phyloP scores from a whole-genome alignment of 2,113 vertebrate species.

The Nestor notabilis region DNA sequence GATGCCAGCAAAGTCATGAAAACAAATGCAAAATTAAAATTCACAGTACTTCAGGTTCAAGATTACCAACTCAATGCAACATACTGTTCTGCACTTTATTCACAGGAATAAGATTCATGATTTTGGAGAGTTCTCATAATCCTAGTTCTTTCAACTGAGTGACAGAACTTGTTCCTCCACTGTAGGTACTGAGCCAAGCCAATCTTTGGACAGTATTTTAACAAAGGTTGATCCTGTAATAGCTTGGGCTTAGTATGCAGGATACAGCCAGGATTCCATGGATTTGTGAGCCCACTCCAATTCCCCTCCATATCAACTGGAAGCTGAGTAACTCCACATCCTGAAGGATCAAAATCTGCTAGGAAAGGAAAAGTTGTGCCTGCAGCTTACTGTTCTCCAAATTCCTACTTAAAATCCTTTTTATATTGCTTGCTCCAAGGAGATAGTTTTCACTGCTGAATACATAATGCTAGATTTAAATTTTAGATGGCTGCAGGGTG shows the following conservation, averaged over 20 bases:
- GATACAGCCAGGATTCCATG: neutral
- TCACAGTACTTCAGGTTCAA: neutral
- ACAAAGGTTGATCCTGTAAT: neutral
- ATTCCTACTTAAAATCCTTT: neutral
- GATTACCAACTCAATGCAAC: neutral
- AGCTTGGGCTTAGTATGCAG: neutral
- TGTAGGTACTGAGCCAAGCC: neutral
- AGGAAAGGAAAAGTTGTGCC: neutral
- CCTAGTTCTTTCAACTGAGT: neutral
- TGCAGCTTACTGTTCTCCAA: neutral
- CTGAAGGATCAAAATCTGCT: neutral
- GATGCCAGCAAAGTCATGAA: neutral
- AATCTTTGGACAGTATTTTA: neutral
- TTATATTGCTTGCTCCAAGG: neutral
- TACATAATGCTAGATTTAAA: neutral
- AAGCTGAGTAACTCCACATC: neutral
- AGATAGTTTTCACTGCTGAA: neutral
- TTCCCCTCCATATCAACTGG: accelerated
- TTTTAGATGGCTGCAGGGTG: neutral
- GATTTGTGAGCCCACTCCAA: neutral
- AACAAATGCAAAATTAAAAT: neutral
- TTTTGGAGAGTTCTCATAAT: neutral
- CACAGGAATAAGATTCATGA: neutral
- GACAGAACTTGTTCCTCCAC: neutral
- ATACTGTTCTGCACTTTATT: neutral